Evolutionary conservation across 2,888 invertebrate species (phyloP), one percentile per base, ranked within the genome.

Genomic region (Synanthedon formicaeformis): DNA sequence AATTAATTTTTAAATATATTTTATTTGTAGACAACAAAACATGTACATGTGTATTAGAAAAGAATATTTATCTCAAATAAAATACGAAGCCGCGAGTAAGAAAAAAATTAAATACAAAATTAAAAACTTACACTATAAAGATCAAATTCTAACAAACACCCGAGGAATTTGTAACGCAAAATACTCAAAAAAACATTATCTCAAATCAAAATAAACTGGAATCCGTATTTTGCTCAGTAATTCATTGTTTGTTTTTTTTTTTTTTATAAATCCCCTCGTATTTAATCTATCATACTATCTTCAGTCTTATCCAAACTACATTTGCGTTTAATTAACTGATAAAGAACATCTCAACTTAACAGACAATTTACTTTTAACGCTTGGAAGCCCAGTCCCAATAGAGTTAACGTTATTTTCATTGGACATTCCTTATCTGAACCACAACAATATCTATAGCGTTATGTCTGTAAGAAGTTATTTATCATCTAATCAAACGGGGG

Each of bases 251-350:
- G 45, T 45, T 14, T 13, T 41, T 41, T 11, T n/a, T n/a, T n/a
- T n/a, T n/a, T 13, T 8, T 45, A 45, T 45, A 12, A 45, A 45
- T 45, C 8, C 14, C 45, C 45, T 45, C 45, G 45, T 45, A 14
- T 45, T 45, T 45, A 45, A 13, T 53, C 52, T 54, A 56, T 54
- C 52, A 51, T 51, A 52, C 50, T 56, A 56, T 52, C 40, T 56
- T 56, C 54, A 56, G 56, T 56, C 54, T 56, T 56, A 53, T 55
- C 41, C 34, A 53, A 55, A 55, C 51, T 50, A 51, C 45, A 45
- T 13, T 45, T 14, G 14, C 41, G 13, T 40, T 40, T 52, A 51
- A 41, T 45, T 16, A 41, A 51, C 16, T 52, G 52, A 52, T 55
- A 55, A 55, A 55, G 53, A 51, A 51, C 52, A 49, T 50, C 34